phyloP scores from a whole-genome alignment of 2,797 vertebrate genomes.

The Gouania willdenowi region DNA sequence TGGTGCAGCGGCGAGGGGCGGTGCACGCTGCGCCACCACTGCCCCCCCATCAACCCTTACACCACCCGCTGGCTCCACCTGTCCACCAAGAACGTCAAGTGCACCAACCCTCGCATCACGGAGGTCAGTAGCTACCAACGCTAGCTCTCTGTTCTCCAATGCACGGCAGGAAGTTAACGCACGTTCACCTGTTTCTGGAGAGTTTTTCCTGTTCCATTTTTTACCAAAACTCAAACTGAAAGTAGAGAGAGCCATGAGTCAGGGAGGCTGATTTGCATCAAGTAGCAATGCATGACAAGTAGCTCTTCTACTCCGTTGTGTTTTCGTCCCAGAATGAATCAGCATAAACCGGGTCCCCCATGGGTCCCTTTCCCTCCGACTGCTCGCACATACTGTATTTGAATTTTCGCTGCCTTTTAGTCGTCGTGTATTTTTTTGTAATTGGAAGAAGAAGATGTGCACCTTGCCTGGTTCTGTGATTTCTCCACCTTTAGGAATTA shows the following conservation, averaged over 20 bases:
- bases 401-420: background rate
- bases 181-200: background rate
- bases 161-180: slow-evolving; percentile 4
- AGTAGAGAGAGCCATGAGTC: slow-evolving; percentile 9
- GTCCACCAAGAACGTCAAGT: slow-evolving; percentile 90
- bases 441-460: too few relatives aligned
- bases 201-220: background rate
- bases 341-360: slow-evolving; percentile 7
- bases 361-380: background rate
- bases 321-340: slow-evolving; percentile 24
- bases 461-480: slow-evolving; percentile 11
- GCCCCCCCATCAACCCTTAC: slow-evolving; percentile 74
- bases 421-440: background rate
- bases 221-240: background rate
- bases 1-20: slow-evolving; percentile 89
- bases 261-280: slow-evolving; percentile 18
- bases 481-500: slow-evolving; percentile 16
- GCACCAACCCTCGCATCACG: slow-evolving; percentile 94
- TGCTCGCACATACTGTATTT: slow-evolving; percentile 20
- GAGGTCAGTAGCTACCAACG: slow-evolving; percentile 79
- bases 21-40: slow-evolving; percentile 88
- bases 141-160: background rate
- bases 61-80: slow-evolving; percentile 90
- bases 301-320: background rate
- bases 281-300: slow-evolving; percentile 10